These are phyloP conservation scores for Dasyornis broadbenti DNA, from an alignment of 2,113 vertebrate species.

Conservation along the genomic window DNA sequence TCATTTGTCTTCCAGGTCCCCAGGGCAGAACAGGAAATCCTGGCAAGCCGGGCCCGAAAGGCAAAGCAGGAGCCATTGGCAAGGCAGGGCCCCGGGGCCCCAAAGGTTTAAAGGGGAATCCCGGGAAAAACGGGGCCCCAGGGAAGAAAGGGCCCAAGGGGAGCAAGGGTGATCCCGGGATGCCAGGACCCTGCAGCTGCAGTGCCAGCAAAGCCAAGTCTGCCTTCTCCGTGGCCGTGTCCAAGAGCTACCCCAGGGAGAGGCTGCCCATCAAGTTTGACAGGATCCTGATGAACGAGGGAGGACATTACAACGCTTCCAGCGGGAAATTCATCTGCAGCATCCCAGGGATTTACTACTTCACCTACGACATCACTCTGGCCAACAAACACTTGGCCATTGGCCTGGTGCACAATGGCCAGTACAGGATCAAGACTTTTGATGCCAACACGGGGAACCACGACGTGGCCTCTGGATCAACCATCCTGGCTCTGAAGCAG, in stretches of 20 bases:
- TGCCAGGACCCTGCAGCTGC: conserved; percentile 86
- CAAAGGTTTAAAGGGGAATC: conserved; percentile 79
- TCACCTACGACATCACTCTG: conserved; percentile 93
- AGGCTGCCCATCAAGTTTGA: conserved; percentile 92
- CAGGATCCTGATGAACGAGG: conserved; percentile 93
- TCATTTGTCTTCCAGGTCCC: conserved; percentile 70
- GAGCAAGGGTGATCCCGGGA: conserved; percentile 75
- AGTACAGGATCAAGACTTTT: conserved; percentile 94
- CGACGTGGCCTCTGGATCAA: conserved; percentile 92
- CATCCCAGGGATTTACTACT: conserved; percentile 92
- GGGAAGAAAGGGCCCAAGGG: conserved; percentile 85
- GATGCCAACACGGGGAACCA: conserved; percentile 96
- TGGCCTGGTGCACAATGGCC: conserved; percentile 92
- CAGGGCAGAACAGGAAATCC: conserved; percentile 83
- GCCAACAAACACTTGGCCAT: conserved; percentile 96
- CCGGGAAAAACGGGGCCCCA: conserved; percentile 71
- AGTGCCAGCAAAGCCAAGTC: conserved; percentile 75
- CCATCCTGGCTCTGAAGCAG: conserved; percentile 83
- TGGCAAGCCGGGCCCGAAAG: conserved; percentile 86
- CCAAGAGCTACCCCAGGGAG: conserved; percentile 91
- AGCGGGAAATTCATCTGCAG: conserved; percentile 90
- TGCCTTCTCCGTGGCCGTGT: conserved; percentile 91
- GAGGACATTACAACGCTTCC: conserved; percentile 86
- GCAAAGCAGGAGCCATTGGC: conserved; percentile 83
- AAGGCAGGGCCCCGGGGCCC: conserved; percentile 86